phyloP scores from a whole-genome alignment of 2,797 vertebrate genomes.

The Aythya fuligula region DNA sequence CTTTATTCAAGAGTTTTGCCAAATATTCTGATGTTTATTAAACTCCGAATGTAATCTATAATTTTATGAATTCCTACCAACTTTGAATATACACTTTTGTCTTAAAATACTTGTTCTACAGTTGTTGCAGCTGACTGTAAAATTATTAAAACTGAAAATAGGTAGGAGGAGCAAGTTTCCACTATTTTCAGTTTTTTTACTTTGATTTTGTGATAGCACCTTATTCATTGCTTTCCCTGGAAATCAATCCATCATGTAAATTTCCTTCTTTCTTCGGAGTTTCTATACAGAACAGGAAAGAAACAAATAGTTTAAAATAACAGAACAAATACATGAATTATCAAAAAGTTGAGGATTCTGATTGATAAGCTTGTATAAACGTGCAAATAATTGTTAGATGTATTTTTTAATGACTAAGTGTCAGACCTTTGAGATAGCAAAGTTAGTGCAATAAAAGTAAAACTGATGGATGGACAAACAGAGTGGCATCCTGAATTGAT shows the following conservation, averaged over 20 bases:
- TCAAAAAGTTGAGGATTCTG: not conserved
- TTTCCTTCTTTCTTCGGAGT: conserved; percentile 3
- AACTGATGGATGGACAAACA: conserved; percentile 8
- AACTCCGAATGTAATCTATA: conserved; percentile 12
- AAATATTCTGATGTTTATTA: conserved; percentile 42
- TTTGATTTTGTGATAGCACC: not conserved
- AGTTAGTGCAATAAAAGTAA: not conserved
- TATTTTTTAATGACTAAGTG: not conserved
- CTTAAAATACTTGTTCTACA: conserved; percentile 43
- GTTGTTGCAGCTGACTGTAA: conserved; percentile 23
- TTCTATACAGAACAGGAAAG: not conserved
- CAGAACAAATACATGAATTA: not conserved
- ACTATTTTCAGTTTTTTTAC: conserved; percentile 11
- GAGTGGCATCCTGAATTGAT: conserved; percentile 12
- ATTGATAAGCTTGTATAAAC: not conserved
- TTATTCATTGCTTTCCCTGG: conserved; percentile 16
- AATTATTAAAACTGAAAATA: conserved; percentile 48
- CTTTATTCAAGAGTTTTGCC: conserved; percentile 13
- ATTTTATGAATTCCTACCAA: not conserved
- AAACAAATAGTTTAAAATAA: not conserved
- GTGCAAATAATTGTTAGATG: not conserved
- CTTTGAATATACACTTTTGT: not conserved
- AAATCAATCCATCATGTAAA: conserved; percentile 15
- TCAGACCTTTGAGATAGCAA: not conserved
- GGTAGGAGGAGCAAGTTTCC: conserved; percentile 36